A percentile compares a stretch with the other conserved stretches of the same genome.
Conservation (phyloP, 2,888 invertebrate genomes). For the Buathra laborator region DNA sequence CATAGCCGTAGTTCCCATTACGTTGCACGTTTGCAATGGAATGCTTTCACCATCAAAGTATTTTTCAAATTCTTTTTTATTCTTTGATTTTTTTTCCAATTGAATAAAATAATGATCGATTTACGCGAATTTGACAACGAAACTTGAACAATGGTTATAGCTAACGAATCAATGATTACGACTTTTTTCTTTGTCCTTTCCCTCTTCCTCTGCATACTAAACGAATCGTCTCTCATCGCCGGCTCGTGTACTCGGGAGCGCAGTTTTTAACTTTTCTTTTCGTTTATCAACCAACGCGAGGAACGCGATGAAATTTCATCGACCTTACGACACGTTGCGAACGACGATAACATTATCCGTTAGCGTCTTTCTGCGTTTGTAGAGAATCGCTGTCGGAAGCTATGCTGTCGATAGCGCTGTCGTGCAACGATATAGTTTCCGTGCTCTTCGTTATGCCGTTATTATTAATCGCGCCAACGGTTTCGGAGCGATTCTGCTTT, state of each 20-base stretch:
- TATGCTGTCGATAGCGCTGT: conserved; percentile 80
- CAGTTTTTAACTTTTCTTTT: conserved; percentile 13
- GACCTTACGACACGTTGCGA: background rate
- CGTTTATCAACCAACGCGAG: conserved; percentile 37
- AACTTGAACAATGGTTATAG: conserved; percentile 53
- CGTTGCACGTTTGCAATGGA: conserved; percentile 36
- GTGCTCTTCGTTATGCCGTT: conserved; percentile 79
- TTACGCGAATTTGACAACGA: conserved; percentile 41
- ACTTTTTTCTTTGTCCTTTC: conserved; percentile 46
- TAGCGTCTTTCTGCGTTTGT: conserved; percentile 78
- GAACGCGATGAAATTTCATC: conserved; percentile 36
- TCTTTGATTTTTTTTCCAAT: conserved; percentile 26
- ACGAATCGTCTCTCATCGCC: conserved; percentile 26
- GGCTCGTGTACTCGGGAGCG: conserved; percentile 19
- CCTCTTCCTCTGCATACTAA: conserved; percentile 41
- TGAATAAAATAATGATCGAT: conserved; percentile 56
- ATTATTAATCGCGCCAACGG: conserved; percentile 76
- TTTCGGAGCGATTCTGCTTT: conserved; percentile 78
- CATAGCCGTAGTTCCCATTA: conserved; percentile 56
- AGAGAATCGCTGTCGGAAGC: conserved; percentile 79
- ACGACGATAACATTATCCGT: conserved; percentile 58
- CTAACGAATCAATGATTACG: conserved; percentile 43
- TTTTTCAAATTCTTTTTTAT: conserved; percentile 11
- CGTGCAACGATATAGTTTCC: conserved; percentile 81
- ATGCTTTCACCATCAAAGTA: conserved; percentile 1